Evolutionary conservation across 2,888 invertebrate species (phyloP).

Genomic region (Fabriciana adippe): DNA sequence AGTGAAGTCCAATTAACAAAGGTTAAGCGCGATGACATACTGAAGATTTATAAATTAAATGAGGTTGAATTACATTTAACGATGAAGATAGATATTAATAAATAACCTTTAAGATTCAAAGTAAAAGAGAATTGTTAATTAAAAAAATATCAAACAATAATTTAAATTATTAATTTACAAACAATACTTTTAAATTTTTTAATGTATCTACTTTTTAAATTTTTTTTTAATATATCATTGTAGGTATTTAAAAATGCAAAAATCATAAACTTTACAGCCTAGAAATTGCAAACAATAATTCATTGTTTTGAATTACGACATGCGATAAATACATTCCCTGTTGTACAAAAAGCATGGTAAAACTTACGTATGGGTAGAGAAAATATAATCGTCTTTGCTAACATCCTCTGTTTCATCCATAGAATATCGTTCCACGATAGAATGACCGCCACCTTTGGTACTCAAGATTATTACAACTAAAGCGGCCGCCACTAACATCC

Average conservation of each 20-base stretch:
- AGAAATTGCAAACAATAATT: too few species aligned
- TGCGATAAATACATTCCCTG: not conserved
- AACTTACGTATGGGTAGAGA: conserved; percentile 66
- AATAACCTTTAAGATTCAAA: too few species aligned
- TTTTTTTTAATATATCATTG: too few species aligned
- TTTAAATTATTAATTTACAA: too few species aligned
- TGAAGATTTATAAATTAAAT: not conserved
- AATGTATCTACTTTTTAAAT: too few species aligned
- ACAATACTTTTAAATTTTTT: too few species aligned
- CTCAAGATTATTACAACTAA: conserved; percentile 62
- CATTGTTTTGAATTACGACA: not conserved
- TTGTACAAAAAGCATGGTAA: not conserved
- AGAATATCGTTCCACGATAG: conserved; percentile 43
- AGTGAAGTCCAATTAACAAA: not conserved
- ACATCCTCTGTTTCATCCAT: conserved; percentile 65
- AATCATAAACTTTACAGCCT: too few species aligned
- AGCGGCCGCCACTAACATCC: conserved; percentile 61
- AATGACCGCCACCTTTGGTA: conserved; percentile 56
- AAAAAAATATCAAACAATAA: too few species aligned
- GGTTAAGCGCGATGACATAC: not conserved
- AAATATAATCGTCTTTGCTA: conserved; percentile 62
- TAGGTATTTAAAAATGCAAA: too few species aligned
- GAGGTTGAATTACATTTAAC: too few species aligned
- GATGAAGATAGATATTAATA: too few species aligned
- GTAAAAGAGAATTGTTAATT: too few species aligned